Evolutionary conservation across 2,888 invertebrate genomes (phyloP).

Genomic region (Dryocosmus kuriphilus): DNA sequence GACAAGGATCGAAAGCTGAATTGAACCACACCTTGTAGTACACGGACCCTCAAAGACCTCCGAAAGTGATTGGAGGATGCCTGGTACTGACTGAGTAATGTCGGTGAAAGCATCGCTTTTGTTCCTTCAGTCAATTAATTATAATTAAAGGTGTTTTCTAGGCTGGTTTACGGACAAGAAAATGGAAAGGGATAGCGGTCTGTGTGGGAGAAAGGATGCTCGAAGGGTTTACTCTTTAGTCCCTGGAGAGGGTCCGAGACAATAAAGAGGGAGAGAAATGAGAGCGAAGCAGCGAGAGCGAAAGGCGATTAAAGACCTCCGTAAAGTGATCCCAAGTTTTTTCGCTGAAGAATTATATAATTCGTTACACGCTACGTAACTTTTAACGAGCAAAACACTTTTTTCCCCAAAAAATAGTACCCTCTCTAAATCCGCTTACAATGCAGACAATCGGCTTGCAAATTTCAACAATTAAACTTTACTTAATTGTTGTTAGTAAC

Average conservation of each 20-base stretch:
- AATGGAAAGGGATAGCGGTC: conserved; percentile 35
- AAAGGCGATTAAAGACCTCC: conserved; percentile 63
- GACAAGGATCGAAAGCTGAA: conserved; percentile 20
- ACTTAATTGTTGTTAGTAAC: conserved; percentile 17
- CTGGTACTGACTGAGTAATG: conserved; percentile 38
- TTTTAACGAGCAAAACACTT: conserved; percentile 32
- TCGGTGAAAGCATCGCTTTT: conserved; percentile 54
- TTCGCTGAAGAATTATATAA: conserved; percentile 41
- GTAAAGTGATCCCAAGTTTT: conserved; percentile 67
- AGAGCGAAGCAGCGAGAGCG: conserved; percentile 44
- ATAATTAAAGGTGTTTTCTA: conserved; percentile 61
- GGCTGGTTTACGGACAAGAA: conserved; percentile 48
- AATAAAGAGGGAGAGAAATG: conserved; percentile 47
- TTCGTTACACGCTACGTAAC: conserved; percentile 32
- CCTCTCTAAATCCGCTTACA: conserved; percentile 38
- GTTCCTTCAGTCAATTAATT: conserved; percentile 63
- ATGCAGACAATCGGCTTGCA: conserved; percentile 44
- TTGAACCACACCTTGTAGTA: conserved; percentile 25
- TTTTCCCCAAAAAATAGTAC: conserved; percentile 16
- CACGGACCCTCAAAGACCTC: conserved; percentile 21
- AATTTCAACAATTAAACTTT: conserved; percentile 44
- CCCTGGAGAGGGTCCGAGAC: conserved; percentile 51
- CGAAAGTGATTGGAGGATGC: conserved; percentile 28
- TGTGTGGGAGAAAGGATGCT: conserved; percentile 43
- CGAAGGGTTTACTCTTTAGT: conserved; percentile 54